phyloP scores from a whole-genome alignment of 2,888 invertebrate species.

The Polymixis lichenea region DNA sequence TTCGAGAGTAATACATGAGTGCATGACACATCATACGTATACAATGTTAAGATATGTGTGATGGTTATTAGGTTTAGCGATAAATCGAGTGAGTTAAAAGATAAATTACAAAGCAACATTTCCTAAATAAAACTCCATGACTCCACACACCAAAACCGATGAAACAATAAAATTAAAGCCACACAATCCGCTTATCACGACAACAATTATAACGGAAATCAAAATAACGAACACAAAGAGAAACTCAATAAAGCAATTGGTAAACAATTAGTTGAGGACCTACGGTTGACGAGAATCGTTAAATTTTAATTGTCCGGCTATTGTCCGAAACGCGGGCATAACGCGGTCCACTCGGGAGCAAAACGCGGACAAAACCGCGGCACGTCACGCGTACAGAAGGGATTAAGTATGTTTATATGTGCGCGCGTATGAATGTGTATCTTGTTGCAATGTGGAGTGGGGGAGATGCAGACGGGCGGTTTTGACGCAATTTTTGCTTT shows the following conservation, averaged over 20 bases:
- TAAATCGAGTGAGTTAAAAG: neutral
- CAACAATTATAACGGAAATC: constrained; percentile 55
- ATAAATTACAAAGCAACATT: neutral
- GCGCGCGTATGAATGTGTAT: constrained; percentile 58
- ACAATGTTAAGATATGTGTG: too few relatives aligned
- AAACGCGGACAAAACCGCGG: constrained; percentile 35
- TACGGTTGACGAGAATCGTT: constrained; percentile 58
- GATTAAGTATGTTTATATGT: constrained; percentile 57
- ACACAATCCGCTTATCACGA: constrained; percentile 51
- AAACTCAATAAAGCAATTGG: constrained; percentile 58
- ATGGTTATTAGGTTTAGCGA: too few relatives aligned
- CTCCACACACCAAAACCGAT: neutral
- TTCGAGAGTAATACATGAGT: too few relatives aligned
- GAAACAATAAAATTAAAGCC: constrained; percentile 32
- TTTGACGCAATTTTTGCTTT: neutral
- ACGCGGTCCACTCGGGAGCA: constrained; percentile 37
- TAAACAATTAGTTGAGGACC: constrained; percentile 63
- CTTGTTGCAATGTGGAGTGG: constrained; percentile 62
- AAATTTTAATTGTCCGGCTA: constrained; percentile 64
- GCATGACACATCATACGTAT: too few relatives aligned
- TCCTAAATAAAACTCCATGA: neutral
- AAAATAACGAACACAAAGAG: constrained; percentile 53
- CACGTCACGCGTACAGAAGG: constrained; percentile 44
- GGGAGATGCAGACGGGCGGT: constrained; percentile 61
- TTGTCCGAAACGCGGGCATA: constrained; percentile 54